A percentile compares a stretch with the other conserved stretches of the same genome.
Conservation (phyloP, 2,797 vertebrate genomes). For the Antrozous pallidus region DNA sequence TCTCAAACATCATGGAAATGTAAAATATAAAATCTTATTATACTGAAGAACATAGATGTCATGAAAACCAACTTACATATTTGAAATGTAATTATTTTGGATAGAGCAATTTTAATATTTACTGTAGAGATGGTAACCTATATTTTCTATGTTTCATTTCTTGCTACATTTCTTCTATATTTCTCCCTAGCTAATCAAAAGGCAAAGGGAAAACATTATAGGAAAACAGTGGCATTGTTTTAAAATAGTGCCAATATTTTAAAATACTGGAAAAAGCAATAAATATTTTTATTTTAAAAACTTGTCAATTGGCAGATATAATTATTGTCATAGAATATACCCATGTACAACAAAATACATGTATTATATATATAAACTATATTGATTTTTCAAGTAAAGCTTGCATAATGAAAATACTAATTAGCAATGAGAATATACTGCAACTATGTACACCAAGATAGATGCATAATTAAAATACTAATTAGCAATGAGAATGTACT, state of each 20-base stretch:
- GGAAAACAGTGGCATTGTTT: background rate
- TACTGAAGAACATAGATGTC: background rate
- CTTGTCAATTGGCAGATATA: background rate
- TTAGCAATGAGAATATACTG: background rate
- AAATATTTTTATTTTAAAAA: background rate
- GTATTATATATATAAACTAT: background rate
- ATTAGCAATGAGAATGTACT: background rate
- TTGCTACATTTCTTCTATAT: background rate
- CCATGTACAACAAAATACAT: background rate
- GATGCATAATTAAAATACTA: background rate
- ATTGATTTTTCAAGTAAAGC: background rate
- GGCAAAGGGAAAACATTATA: background rate
- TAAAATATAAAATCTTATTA: background rate
- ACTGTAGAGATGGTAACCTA: background rate
- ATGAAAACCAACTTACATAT: background rate
- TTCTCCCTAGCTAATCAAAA: background rate
- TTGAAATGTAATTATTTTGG: constrained; percentile 41
- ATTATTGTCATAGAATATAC: background rate
- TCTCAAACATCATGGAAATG: background rate
- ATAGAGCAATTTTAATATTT: constrained; percentile 17
- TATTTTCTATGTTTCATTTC: background rate
- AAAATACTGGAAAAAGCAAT: background rate
- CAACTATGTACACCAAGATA: background rate
- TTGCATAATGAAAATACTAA: background rate
- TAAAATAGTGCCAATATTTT: background rate